Evolutionary conservation across 2,888 invertebrate genomes (phyloP).

Genomic region (Iphiclides podalirius): DNA sequence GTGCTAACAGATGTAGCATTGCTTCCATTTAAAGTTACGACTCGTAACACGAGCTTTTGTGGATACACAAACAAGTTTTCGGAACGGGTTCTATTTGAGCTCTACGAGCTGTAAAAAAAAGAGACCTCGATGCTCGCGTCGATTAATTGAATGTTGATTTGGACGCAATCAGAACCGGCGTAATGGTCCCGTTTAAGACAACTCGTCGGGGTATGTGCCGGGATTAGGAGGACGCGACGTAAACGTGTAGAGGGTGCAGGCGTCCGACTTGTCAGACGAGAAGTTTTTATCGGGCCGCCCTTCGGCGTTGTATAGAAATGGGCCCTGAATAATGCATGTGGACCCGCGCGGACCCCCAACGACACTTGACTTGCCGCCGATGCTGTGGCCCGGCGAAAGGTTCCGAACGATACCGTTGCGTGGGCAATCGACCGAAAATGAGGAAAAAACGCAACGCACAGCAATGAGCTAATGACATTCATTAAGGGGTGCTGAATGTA

Average conservation of each 20-base stretch:
- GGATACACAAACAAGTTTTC: slow-evolving; percentile 26
- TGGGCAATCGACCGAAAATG: slow-evolving; percentile 6
- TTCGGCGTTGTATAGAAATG: slow-evolving; percentile 79
- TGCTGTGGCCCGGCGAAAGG: slow-evolving; percentile 36
- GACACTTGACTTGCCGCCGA: slow-evolving; percentile 63
- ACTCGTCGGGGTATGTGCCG: slow-evolving; percentile 40
- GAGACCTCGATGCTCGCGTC: background rate
- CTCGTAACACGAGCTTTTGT: slow-evolving; percentile 22
- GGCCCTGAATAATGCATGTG: slow-evolving; percentile 76
- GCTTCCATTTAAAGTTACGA: slow-evolving; percentile 27
- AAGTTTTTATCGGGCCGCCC: slow-evolving; percentile 76
- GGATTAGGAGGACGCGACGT: slow-evolving; percentile 59
- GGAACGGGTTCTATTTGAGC: slow-evolving; percentile 24
- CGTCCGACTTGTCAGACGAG: slow-evolving; percentile 77
- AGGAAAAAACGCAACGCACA: slow-evolving; percentile 2
- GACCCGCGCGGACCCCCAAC: slow-evolving; percentile 35
- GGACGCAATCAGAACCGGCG: slow-evolving; percentile 40
- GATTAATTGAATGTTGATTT: slow-evolving; percentile 17
- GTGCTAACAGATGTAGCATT: too few relatives aligned
- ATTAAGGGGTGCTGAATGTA: too few relatives aligned
- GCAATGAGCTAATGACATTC: too few relatives aligned
- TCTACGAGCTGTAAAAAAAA: slow-evolving; percentile 22
- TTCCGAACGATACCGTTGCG: slow-evolving; percentile 35
- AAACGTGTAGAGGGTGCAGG: slow-evolving; percentile 70
- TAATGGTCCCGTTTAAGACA: slow-evolving; percentile 49